Conservation (phyloP, 2,888 invertebrate species). For the Mallateleia sp. region DNA sequence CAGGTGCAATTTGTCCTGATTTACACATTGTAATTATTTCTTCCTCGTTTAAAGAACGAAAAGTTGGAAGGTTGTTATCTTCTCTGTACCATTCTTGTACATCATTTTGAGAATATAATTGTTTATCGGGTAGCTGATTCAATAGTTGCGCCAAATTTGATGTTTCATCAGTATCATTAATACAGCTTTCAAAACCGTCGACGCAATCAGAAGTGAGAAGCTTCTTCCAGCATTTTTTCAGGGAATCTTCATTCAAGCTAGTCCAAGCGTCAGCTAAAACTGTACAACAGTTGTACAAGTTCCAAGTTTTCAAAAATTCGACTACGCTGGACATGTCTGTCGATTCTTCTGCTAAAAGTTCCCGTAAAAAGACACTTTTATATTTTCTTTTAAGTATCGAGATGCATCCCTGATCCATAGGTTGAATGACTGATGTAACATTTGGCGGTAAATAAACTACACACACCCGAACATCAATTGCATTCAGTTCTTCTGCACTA, state of each 20-base stretch:
- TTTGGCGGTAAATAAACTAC: conserved; percentile 78
- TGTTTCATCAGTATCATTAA: too few relatives aligned
- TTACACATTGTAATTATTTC: conserved; percentile 9
- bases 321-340: not conserved
- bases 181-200: too few relatives aligned
- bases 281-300: not conserved
- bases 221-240: not conserved
- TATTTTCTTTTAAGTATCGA: conserved; percentile 74
- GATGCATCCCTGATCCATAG: conserved; percentile 82
- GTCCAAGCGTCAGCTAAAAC: not conserved
- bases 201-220: not conserved
- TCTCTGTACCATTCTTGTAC: not conserved
- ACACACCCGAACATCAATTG: conserved; percentile 43
- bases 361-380: conserved; percentile 12
- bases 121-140: not conserved
- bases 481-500: not conserved
- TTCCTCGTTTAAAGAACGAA: conserved; percentile 4
- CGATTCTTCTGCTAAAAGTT: not conserved
- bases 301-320: not conserved
- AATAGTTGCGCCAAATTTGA: not conserved
- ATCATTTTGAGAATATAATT: not conserved
- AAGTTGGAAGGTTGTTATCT: not conserved
- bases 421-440: conserved; percentile 80
- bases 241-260: not conserved
- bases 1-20: too few relatives aligned